These are phyloP conservation scores for Yponomeuta plumbellus DNA, from an alignment of 2,888 invertebrate genomes.

Conservation along the genomic window DNA sequence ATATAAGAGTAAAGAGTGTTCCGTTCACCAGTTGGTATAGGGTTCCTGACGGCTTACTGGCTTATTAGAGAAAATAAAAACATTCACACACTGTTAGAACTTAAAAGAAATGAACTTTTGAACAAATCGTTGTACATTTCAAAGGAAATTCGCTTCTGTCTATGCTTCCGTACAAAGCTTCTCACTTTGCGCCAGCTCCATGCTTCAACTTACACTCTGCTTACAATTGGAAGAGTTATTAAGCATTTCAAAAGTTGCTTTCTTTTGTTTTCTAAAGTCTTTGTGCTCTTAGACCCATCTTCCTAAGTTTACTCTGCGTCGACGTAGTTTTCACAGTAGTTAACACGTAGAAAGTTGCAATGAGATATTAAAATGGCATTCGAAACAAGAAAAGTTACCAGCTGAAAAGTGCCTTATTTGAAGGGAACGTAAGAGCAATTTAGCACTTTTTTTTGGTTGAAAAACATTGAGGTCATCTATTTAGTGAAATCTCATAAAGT, in stretches of 20 bases:
- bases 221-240: slow-evolving; percentile 14
- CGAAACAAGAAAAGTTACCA: slow-evolving; percentile 8
- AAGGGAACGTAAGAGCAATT: not conserved
- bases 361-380: not conserved
- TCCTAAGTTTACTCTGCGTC: not conserved
- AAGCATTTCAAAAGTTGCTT: slow-evolving; percentile 7
- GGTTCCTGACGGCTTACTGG: too few relatives aligned
- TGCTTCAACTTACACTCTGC: slow-evolving; percentile 8
- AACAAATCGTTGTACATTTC: too few relatives aligned
- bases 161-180: slow-evolving; percentile 55
- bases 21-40: too few relatives aligned
- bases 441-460: not conserved
- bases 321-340: not conserved
- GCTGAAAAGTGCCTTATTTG: slow-evolving; percentile 6
- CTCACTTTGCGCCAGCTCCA: slow-evolving; percentile 21
- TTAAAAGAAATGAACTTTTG: too few relatives aligned
- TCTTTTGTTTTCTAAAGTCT: slow-evolving; percentile 3
- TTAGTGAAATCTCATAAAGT: not conserved
- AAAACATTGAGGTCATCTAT: not conserved
- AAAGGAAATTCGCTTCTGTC: slow-evolving; percentile 21
- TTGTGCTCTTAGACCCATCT: not conserved
- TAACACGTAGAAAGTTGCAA: not conserved
- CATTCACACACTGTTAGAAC: too few relatives aligned
- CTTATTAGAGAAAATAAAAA: too few relatives aligned
- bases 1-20: too few relatives aligned